Evolutionary conservation across 2,888 invertebrate species (phyloP).

Genomic region (Ganaspis brasiliensis): DNA sequence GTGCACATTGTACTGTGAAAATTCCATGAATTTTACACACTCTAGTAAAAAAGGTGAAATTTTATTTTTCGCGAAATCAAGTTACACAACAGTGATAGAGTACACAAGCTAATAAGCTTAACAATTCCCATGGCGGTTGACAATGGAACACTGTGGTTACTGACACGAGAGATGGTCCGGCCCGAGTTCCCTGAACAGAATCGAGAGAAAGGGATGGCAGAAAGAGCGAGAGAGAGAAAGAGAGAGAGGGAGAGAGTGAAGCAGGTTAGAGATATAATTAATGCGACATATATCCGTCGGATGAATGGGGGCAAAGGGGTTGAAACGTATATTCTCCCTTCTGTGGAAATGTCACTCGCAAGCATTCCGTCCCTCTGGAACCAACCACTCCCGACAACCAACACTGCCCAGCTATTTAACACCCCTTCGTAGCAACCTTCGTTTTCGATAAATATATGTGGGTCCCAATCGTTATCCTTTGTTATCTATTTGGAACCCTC

Average conservation of each 20-base stretch:
- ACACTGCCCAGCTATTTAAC: conserved; percentile 57
- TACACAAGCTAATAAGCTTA: conserved; percentile 72
- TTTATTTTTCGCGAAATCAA: conserved; percentile 53
- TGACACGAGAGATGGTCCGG: conserved; percentile 69
- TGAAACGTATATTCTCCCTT: conserved; percentile 61
- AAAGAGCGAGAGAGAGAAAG: conserved; percentile 41
- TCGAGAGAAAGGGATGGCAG: conserved; percentile 50
- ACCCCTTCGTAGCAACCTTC: conserved; percentile 19
- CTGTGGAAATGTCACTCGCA: conserved; percentile 60
- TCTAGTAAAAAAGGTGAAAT: conserved; percentile 14
- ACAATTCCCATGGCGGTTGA: conserved; percentile 71
- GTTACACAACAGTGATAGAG: conserved; percentile 48
- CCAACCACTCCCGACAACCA: conserved; percentile 57
- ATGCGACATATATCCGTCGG: conserved; percentile 70
- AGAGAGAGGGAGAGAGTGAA: conserved; percentile 37
- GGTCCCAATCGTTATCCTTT: not conserved
- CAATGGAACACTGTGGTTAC: conserved; percentile 72
- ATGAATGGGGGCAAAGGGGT: conserved; percentile 63
- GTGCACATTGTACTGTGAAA: not conserved
- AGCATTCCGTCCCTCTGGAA: conserved; percentile 43
- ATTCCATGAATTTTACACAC: conserved; percentile 7
- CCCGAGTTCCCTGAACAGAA: conserved; percentile 48
- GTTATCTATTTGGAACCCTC: conserved; percentile 20
- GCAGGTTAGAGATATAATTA: conserved; percentile 71
- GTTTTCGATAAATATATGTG: conserved; percentile 34